Evolutionary conservation across 2,113 vertebrate species (phyloP), one percentile per base, ranked within the genome.

Genomic region (Grallaria varia): DNA sequence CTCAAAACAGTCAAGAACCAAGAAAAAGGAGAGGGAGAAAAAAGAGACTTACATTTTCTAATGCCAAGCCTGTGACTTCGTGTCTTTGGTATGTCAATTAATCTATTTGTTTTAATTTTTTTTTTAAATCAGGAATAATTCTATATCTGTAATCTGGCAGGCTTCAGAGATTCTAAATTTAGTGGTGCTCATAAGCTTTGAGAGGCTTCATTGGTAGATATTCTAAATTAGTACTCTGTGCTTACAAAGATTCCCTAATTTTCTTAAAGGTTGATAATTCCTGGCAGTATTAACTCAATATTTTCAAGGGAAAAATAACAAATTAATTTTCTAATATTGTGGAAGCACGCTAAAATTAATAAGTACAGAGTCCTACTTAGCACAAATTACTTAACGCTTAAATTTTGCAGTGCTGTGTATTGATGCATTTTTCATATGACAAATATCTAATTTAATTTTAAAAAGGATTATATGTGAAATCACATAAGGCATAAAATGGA

Each of bases 311-410:
- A 68, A 24, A 82, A 62, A 59, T 47, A 28, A 44, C 37, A 87
- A 90, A 93, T 94, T 94, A 84, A 72, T 91, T 91, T 94, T 82
- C 37, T 62, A 83, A 66, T 77, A 49, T 27, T 82, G 24, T 58
- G 52, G 27, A 91, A 75, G 24, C 7, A 72, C 28, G 56, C 11
- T 68, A 56, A 82, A 89, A 72, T 71, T 74, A 89, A 8, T 28
- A 53, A 94, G 2, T 63, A 39, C 25, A 60, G 37, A 91, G 31
- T 58, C 19, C 23, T 78, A 63, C 22, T 50, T 81, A 64, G 15
- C 35, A 79, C 7, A 87, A 68, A 64, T 60, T 72, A 68, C 45
- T 77, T 79, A 74, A 74, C 0, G 2, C 14, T 55, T 13, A 87
- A 66, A 4, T 39, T 71, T 87, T 68, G 24, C 21, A 72, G 13